phyloP scores from a whole-genome alignment of 2,797 vertebrate genomes.

The Acrocephalus scirpaceus region DNA sequence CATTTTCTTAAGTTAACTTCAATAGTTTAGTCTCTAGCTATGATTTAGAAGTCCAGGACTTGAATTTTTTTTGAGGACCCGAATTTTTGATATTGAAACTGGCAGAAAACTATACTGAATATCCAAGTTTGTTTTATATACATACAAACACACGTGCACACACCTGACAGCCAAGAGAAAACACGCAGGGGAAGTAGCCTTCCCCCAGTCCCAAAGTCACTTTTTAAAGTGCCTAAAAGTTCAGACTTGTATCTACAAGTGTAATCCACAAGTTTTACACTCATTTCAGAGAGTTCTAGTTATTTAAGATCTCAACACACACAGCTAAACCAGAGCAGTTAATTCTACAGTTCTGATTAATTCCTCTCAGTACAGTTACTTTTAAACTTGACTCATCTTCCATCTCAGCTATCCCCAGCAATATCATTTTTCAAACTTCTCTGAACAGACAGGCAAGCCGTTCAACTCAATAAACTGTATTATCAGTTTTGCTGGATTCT shows the following conservation, averaged over 20 bases:
- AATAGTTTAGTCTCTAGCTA: not conserved
- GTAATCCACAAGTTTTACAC: not conserved
- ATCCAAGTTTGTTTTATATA: not conserved
- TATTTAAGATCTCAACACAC: not conserved
- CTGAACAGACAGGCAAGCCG: not conserved
- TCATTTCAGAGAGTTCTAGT: not conserved
- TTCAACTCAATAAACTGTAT: not conserved
- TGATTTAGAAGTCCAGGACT: not conserved
- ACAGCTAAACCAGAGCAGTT: not conserved
- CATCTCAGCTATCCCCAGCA: not conserved
- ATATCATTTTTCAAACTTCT: not conserved
- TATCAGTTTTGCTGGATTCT: not conserved
- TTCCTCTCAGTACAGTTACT: not conserved
- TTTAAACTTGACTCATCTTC: not conserved
- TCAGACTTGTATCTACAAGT: not conserved
- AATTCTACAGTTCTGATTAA: not conserved
- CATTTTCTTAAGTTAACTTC: not conserved
- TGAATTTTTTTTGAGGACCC: too few species aligned
- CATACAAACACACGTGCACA: not conserved
- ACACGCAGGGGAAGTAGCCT: rapidly evolving
- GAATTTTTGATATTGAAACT: not conserved
- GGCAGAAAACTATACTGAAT: not conserved
- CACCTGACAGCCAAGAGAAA: rapidly evolving
- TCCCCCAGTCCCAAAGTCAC: not conserved
- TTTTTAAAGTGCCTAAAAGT: not conserved